Evolutionary conservation across 2,888 invertebrate genomes (phyloP).

Genomic region (Dusona sp.): DNA sequence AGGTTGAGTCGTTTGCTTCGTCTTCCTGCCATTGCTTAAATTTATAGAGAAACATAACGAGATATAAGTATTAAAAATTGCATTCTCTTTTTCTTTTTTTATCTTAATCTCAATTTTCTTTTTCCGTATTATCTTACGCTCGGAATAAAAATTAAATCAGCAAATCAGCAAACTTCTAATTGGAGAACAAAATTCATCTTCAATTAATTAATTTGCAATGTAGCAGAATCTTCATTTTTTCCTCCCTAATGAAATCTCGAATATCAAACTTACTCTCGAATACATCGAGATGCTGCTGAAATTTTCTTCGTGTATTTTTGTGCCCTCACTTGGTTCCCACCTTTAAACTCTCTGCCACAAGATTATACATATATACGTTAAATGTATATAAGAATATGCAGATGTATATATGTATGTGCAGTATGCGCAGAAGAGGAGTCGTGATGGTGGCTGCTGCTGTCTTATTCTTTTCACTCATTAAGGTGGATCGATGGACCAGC

Average conservation of each 20-base stretch:
- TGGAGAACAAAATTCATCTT: neutral
- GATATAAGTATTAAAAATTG: neutral
- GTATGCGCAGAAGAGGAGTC: conserved; percentile 73
- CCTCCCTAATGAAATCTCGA: conserved; percentile 20
- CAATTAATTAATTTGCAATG: neutral
- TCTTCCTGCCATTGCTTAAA: conserved; percentile 66
- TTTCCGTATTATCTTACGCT: neutral
- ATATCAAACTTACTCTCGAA: conserved; percentile 44
- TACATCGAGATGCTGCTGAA: conserved; percentile 50
- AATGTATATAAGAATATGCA: conserved; percentile 42
- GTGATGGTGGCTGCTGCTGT: conserved; percentile 79
- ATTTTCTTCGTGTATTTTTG: conserved; percentile 41
- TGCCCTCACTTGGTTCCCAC: conserved; percentile 38
- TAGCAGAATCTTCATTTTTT: neutral
- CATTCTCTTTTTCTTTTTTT: conserved; percentile 45
- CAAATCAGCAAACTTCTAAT: neutral
- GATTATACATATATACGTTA: conserved; percentile 42
- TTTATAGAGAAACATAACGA: neutral
- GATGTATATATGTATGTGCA: conserved; percentile 43
- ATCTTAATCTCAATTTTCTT: conserved; percentile 6
- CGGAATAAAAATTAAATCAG: neutral
- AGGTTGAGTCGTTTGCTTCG: conserved; percentile 65
- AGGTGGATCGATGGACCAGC: conserved; percentile 84
- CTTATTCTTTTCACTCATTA: conserved; percentile 85
- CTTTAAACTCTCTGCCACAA: conserved; percentile 17